Evolutionary conservation across 2,888 invertebrate genomes (phyloP).

Genomic region (Panopea generosa): DNA sequence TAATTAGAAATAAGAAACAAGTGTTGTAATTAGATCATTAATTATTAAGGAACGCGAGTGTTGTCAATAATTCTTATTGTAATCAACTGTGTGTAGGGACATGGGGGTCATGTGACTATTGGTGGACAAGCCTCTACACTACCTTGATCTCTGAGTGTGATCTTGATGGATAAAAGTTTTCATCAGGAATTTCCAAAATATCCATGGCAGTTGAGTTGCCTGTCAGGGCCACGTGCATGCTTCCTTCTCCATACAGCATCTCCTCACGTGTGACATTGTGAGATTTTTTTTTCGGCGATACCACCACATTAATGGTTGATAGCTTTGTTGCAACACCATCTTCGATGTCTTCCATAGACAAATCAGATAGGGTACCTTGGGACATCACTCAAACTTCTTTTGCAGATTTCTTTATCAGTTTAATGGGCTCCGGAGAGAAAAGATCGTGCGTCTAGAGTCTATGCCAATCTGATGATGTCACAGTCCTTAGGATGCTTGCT

Average conservation of each 20-base stretch:
- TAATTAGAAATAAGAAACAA: too few species aligned
- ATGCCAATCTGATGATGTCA: conserved; percentile 52
- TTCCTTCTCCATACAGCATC: conserved; percentile 53
- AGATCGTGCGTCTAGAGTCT: conserved; percentile 38
- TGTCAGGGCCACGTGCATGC: conserved; percentile 13
- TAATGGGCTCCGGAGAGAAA: conserved; percentile 19
- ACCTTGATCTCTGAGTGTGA: too few species aligned
- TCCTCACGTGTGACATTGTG: conserved; percentile 45
- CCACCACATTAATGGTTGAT: conserved; percentile 34
- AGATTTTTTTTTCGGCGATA: conserved; percentile 55
- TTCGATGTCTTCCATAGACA: background rate
- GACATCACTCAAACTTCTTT: background rate
- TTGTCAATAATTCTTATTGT: too few species aligned
- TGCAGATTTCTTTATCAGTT: background rate
- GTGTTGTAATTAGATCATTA: too few species aligned
- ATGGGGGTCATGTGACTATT: too few species aligned
- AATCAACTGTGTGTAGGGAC: too few species aligned
- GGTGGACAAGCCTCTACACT: too few species aligned
- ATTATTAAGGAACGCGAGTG: too few species aligned
- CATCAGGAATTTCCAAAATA: background rate
- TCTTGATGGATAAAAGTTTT: too few species aligned
- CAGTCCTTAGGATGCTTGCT: conserved; percentile 45
- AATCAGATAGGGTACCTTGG: background rate
- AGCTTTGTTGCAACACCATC: background rate
- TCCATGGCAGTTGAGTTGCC: conserved; percentile 26